Evolutionary conservation across 2,797 vertebrate species (phyloP).

Genomic region (Dryobates pubescens): DNA sequence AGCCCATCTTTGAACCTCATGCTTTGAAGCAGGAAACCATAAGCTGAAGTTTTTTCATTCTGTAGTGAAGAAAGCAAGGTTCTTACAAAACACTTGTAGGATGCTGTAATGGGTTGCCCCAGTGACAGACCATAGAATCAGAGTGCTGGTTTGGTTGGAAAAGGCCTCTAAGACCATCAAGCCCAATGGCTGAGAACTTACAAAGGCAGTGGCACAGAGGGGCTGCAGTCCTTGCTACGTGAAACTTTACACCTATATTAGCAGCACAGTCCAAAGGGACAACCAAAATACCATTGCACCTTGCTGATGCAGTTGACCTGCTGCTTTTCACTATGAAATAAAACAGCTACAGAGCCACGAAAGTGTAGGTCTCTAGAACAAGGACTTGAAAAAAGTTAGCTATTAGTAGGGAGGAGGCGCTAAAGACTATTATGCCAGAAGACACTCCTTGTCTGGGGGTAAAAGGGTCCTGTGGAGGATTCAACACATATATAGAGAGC

Average conservation of each 20-base stretch:
- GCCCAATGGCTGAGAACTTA: neutral
- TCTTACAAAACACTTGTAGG: rapidly evolving
- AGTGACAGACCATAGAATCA: neutral
- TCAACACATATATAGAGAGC: too few relatives aligned
- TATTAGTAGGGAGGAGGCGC: neutral
- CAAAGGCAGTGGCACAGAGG: neutral
- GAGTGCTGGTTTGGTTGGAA: too few relatives aligned
- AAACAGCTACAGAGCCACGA: neutral
- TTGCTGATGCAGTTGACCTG: neutral
- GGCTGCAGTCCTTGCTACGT: neutral
- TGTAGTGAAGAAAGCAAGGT: neutral
- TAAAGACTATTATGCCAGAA: neutral
- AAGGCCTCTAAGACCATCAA: too few relatives aligned
- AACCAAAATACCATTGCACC: neutral
- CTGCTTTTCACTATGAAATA: neutral
- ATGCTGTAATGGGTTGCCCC: too few relatives aligned
- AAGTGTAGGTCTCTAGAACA: neutral
- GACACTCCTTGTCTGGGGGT: neutral
- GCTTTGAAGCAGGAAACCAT: conserved; percentile 18
- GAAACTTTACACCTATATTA: rapidly evolving
- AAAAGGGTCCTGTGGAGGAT: neutral
- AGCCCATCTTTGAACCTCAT: neutral
- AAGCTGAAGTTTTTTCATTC: neutral
- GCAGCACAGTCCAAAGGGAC: neutral
- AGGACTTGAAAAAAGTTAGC: neutral